Base-by-base conservation (phyloP, 2,888 invertebrate genomes). In the Cheilosia pagana region DNA sequence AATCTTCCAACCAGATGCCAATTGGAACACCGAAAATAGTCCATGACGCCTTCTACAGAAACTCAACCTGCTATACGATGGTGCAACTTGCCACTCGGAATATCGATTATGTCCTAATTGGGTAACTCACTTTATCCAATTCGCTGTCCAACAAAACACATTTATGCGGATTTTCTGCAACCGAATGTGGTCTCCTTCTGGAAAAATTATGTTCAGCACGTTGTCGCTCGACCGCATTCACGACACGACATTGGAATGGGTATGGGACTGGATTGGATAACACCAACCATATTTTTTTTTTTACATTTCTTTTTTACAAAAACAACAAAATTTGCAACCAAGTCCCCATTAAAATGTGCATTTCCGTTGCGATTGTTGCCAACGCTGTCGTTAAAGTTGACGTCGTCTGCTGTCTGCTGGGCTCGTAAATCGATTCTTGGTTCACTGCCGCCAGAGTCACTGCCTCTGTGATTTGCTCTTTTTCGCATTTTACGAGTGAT, bases 321-420 rank as follows among this genome's bases (percentile, higher is more conserved):
- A 21, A 35, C 10, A 19, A 48, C 48, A 48, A 28, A 74, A 63
- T 12, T 45, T 59, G 35, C 57, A 41, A 55, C 8, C 23, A 23
- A 67, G 39, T 60, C n/a, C 55, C 50, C 67, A 71, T 67, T 76
- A 53, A 50, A 53, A 43, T 14, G 57, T 76, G 63, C 71, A 81
- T 81, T 85, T 85, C 85, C 81, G 85, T 67, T 76, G 75, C 60
- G 55, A 81, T 71, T 81, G 75, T 75, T 75, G 70, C 79, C 85
- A 75, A 85, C 79, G 65, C 70, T 55, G 67, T 43, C 21, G 21
- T 48, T 43, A 6, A n/a, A 31, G 52, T 31, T 68, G 67, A 62
- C 41, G 65, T 77, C 48, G 65, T 52, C 41, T 23, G 45, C 50
- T 31, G 67, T 41, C 72, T 59, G 63, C 67, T 53, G 72, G n/a